These are phyloP conservation scores for Ictalurus furcatus DNA, from an alignment of 2,113 vertebrate genomes.

Conservation along the genomic window DNA sequence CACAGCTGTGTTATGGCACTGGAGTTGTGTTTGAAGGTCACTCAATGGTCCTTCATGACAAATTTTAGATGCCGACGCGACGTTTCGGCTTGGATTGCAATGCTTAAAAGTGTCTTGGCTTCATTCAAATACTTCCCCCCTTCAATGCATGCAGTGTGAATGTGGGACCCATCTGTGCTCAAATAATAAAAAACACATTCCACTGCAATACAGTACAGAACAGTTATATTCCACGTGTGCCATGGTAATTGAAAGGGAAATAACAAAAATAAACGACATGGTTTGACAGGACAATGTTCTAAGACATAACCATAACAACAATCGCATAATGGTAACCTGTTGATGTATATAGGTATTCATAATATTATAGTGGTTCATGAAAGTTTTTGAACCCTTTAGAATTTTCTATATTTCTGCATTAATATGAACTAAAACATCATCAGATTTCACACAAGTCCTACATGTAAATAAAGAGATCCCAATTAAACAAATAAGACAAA, in stretches of 20 bases:
- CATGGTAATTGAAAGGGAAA: background rate
- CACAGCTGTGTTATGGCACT: constrained; percentile 51
- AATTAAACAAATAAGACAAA: too few species aligned
- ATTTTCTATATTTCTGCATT: too few species aligned
- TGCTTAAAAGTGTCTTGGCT: constrained; percentile 9
- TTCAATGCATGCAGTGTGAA: background rate
- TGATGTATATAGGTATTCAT: background rate
- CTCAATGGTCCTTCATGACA: constrained; percentile 28
- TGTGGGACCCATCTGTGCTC: background rate
- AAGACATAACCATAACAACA: background rate
- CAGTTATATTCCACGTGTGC: background rate
- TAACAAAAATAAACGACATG: background rate
- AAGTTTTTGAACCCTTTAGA: too few species aligned
- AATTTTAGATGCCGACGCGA: background rate
- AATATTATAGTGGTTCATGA: background rate
- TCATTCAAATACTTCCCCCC: background rate
- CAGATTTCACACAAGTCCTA: too few species aligned
- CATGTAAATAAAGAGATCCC: too few species aligned
- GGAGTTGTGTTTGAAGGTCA: constrained; percentile 34
- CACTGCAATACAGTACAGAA: background rate
- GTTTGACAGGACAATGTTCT: background rate
- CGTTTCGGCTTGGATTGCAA: background rate
- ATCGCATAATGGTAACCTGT: background rate
- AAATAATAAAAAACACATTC: constrained; percentile 16
- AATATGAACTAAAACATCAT: too few species aligned